Percentiles rank a stretch among this genome's conserved stretches.
Evolutionary conservation across 37 sponge, comb jelly and placozoan species (phyloP).

Genomic region (Geodia barretti): DNA sequence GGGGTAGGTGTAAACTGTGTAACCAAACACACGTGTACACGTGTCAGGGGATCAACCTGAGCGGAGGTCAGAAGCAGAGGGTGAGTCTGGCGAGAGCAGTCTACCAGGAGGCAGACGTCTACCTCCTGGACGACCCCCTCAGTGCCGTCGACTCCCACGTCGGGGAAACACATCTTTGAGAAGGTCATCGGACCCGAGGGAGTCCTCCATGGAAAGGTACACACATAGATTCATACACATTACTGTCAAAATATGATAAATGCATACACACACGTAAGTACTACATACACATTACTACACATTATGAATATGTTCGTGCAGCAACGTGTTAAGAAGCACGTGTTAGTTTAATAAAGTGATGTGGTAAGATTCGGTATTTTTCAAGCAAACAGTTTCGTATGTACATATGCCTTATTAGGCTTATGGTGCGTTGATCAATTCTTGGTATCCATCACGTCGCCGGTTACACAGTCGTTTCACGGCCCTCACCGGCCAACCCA

Average conservation of each 20-base stretch:
- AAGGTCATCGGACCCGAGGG: conserved; percentile 97
- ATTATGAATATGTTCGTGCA: too few relatives aligned
- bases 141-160: conserved; percentile 99
- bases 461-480: not conserved
- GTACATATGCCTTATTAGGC: too few relatives aligned
- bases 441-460: not conserved
- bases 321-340: too few relatives aligned
- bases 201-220: conserved; percentile 88
- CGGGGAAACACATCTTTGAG: conserved; percentile 98
- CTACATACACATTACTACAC: too few relatives aligned
- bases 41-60: conserved; percentile 94
- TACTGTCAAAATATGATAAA: too few relatives aligned
- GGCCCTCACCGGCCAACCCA: not conserved
- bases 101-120: conserved; percentile 93
- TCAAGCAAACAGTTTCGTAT: too few relatives aligned
- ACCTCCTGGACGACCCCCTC: conserved; percentile 94
- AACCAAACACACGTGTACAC: too few relatives aligned
- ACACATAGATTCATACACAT: not conserved
- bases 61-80: conserved; percentile 99
- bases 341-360: too few relatives aligned
- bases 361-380: not conserved
- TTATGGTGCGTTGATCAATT: not conserved
- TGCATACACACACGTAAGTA: too few relatives aligned
- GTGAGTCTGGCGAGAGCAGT: conserved; percentile 97
- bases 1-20: not conserved